These are phyloP conservation scores for Tetrao urogallus DNA, from an alignment of 2,113 vertebrate genomes.

Conservation along the genomic window DNA sequence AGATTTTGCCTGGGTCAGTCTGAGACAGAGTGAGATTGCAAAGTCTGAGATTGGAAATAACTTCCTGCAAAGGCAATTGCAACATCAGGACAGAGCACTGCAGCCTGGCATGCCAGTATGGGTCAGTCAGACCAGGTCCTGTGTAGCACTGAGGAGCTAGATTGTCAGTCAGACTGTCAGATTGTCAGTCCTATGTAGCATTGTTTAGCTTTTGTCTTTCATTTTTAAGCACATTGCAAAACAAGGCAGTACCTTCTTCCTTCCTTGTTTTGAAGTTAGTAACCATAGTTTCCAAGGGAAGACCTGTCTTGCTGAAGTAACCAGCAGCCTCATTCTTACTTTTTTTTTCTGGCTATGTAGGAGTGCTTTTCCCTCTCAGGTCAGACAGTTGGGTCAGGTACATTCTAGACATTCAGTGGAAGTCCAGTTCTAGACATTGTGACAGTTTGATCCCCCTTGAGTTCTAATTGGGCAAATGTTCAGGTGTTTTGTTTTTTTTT, in stretches of 20 bases:
- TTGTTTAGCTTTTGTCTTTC: not conserved
- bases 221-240: not conserved
- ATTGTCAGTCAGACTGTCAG: fast-evolving
- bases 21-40: not conserved
- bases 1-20: not conserved
- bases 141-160: fast-evolving
- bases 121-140: not conserved
- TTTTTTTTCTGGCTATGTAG: not conserved
- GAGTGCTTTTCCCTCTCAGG: not conserved
- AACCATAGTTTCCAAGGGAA: not conserved
- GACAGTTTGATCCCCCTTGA: not conserved
- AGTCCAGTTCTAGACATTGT: not conserved
- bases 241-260: fast-evolving
- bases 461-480: not conserved
- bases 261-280: not conserved
- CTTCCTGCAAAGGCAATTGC: not conserved
- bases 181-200: fast-evolving
- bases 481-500: not conserved
- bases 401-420: not conserved
- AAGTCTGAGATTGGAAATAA: fast-evolving
- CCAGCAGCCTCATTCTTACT: not conserved
- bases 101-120: not conserved
- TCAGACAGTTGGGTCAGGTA: not conserved
- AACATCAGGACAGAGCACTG: not conserved
- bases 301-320: not conserved